phyloP scores from a whole-genome alignment of 2,113 vertebrate species.

The Riparia riparia region DNA sequence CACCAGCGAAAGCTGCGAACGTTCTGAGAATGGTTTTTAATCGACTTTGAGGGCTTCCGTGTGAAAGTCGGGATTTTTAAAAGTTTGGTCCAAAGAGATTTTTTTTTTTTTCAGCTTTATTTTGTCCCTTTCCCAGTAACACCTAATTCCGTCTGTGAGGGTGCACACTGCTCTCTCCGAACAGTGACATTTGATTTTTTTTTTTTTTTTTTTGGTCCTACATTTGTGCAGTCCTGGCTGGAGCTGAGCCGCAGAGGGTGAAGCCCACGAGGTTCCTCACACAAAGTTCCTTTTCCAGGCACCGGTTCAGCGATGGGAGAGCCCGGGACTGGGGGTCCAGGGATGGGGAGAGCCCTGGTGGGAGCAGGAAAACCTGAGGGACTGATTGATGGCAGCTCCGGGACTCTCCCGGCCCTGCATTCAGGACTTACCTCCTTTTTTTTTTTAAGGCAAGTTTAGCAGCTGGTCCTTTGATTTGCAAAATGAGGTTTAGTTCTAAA shows the following conservation, averaged over 20 bases:
- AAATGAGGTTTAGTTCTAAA: slow-evolving; percentile 39
- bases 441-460: slow-evolving; percentile 21
- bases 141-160: accelerated
- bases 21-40: background rate
- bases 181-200: accelerated
- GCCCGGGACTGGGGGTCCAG: accelerated
- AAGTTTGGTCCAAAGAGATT: background rate
- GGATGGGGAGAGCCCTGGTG: background rate
- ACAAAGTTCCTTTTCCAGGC: accelerated
- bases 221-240: background rate
- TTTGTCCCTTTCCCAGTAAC: background rate
- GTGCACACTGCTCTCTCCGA: accelerated
- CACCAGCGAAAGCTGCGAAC: background rate
- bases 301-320: accelerated
- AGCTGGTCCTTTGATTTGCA: slow-evolving; percentile 71
- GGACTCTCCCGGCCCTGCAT: background rate
- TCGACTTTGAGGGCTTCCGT: background rate
- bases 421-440: background rate
- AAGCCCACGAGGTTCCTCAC: accelerated
- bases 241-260: background rate
- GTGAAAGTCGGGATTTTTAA: background rate
- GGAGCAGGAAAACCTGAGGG: background rate
- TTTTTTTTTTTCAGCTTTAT: accelerated
- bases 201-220: background rate
- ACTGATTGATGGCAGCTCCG: background rate